Evolutionary conservation across 2,888 invertebrate species (phyloP).

Genomic region (Steinernema carpocapsae): DNA sequence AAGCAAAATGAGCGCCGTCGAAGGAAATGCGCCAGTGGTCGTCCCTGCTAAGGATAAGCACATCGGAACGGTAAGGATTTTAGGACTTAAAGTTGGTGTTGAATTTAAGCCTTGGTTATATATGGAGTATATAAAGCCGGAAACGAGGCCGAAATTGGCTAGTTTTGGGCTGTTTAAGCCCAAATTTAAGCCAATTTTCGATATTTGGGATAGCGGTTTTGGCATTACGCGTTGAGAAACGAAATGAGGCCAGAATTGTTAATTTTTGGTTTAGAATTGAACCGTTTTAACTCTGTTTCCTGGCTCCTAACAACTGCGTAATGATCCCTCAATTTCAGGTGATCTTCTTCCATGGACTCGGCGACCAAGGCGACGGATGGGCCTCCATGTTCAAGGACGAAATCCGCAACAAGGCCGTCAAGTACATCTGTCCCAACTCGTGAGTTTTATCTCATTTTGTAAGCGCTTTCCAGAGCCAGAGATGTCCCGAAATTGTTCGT

Average conservation of each 20-base stretch:
- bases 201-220: too few relatives aligned
- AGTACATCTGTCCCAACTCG: slow-evolving; percentile 65
- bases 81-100: background rate
- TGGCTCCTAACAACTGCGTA: background rate
- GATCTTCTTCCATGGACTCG: slow-evolving; percentile 68
- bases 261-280: background rate
- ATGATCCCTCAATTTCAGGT: slow-evolving; percentile 48
- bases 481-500: slow-evolving; percentile 7
- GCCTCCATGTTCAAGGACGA: slow-evolving; percentile 54
- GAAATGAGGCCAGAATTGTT: too few relatives aligned
- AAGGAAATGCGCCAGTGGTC: slow-evolving; percentile 2
- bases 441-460: slow-evolving; percentile 42
- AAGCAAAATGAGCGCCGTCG: slow-evolving; percentile 1
- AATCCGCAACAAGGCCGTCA: slow-evolving; percentile 49
- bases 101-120: too few relatives aligned
- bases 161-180: too few relatives aligned
- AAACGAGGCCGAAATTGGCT: too few relatives aligned
- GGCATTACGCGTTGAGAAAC: too few relatives aligned
- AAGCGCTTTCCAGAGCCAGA: background rate
- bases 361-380: slow-evolving; percentile 68
- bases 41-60: slow-evolving; percentile 28
- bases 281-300: background rate
- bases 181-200: too few relatives aligned
- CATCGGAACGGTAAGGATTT: background rate
- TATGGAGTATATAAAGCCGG: too few relatives aligned